Percentiles rank a stretch among this genome's conserved stretches.
These are phyloP conservation scores for Anneissia japonica DNA, from an alignment of 35 echinoderm and acorn worm genomes.

Conservation along the genomic window DNA sequence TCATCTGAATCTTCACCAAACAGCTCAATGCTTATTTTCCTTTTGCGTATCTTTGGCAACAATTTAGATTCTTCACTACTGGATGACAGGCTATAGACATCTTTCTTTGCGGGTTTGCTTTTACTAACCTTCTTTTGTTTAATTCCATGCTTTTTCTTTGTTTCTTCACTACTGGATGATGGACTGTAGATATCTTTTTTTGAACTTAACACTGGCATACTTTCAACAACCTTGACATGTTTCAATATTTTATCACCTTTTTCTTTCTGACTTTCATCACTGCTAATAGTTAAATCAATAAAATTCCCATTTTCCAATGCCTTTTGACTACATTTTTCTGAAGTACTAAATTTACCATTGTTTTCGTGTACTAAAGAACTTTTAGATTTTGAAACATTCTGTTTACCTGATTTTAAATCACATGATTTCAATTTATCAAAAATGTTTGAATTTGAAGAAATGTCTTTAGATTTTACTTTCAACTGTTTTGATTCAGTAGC, in stretches of 20 bases:
- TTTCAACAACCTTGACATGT: too few species aligned
- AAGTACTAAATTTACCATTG: too few species aligned
- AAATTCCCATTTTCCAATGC: not conserved
- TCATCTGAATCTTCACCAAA: not conserved
- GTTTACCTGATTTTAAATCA: too few species aligned
- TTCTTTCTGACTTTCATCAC: not conserved
- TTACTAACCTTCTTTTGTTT: too few species aligned
- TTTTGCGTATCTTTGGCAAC: not conserved
- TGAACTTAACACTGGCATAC: too few species aligned
- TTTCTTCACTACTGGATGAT: too few species aligned
- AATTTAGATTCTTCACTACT: not conserved
- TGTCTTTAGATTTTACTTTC: not conserved
- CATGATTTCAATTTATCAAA: not conserved
- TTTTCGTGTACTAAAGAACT: not conserved
- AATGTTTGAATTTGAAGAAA: too few species aligned
- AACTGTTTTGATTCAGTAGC: not conserved
- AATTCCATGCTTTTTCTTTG: too few species aligned
- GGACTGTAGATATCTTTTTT: too few species aligned
- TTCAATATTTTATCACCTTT: not conserved
- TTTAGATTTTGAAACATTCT: not conserved
- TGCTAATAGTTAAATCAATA: not conserved
- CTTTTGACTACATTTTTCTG: not conserved
- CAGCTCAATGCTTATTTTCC: not conserved
- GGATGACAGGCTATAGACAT: not conserved
- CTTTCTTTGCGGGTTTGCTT: not conserved